A percentile compares a stretch with the other conserved stretches of the same genome.
Conservation (phyloP, 2,888 invertebrate genomes). For the Aspidiotus destructor region DNA sequence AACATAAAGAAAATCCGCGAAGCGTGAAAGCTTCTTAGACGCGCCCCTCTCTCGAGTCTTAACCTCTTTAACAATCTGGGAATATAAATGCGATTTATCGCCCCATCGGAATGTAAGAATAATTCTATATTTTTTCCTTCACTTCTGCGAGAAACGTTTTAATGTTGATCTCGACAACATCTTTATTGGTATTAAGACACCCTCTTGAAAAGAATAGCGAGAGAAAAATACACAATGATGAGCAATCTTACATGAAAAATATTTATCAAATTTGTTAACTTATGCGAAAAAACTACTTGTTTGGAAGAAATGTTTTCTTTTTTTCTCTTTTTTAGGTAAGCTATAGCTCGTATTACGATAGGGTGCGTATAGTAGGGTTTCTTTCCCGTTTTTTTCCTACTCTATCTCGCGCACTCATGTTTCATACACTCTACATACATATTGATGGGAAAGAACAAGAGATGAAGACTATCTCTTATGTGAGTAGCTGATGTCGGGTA, state of each 20-base stretch:
- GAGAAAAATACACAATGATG: constrained; percentile 17
- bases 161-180: constrained; percentile 19
- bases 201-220: constrained; percentile 1
- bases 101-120: constrained; percentile 19
- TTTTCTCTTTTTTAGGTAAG: too few relatives aligned
- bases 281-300: constrained; percentile 32
- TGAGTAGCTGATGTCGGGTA: too few relatives aligned
- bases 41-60: constrained; percentile 9
- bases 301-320: constrained; percentile 30
- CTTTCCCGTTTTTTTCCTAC: too few relatives aligned
- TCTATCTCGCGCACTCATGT: too few relatives aligned
- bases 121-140: constrained; percentile 13
- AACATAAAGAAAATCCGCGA: constrained; percentile 15
- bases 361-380: too few relatives aligned
- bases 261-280: constrained; percentile 31
- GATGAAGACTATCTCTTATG: too few relatives aligned
- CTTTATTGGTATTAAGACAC: constrained; percentile 16
- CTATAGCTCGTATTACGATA: too few relatives aligned
- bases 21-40: constrained; percentile 23
- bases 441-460: too few relatives aligned
- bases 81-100: constrained; percentile 26
- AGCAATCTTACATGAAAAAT: constrained; percentile 26
- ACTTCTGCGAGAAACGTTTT: constrained; percentile 2
- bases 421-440: too few relatives aligned
- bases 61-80: constrained; percentile 22